These are phyloP conservation scores for Delichon dasypus DNA, from an alignment of 2,797 vertebrate species.

Conservation along the genomic window DNA sequence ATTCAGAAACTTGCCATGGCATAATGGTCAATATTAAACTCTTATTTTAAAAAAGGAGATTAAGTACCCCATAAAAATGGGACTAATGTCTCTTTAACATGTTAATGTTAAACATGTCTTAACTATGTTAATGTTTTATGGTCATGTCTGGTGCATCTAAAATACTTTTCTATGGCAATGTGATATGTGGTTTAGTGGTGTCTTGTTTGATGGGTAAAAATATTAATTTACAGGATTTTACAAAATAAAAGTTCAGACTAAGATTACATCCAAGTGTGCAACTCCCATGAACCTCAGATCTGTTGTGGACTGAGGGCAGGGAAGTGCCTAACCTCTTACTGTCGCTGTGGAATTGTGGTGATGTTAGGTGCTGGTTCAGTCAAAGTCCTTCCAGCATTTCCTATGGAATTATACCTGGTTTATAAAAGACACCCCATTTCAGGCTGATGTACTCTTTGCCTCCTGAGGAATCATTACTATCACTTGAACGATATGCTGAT, in stretches of 20 bases:
- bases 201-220: not conserved
- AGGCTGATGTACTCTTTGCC: conserved; percentile 6
- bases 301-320: not conserved
- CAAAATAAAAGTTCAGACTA: not conserved
- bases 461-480: conserved; percentile 43
- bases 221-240: not conserved
- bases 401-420: not conserved
- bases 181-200: not conserved
- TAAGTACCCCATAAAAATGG: not conserved
- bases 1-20: not conserved
- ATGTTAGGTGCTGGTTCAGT: not conserved
- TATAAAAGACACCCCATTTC: not conserved
- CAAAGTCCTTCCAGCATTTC: not conserved
- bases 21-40: not conserved
- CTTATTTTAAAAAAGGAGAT: not conserved
- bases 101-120: too few species aligned
- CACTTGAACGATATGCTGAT: conserved; percentile 54
- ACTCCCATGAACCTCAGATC: not conserved
- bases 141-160: not conserved
- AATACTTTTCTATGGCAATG: not conserved
- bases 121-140: not conserved
- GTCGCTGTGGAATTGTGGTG: not conserved
- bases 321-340: not conserved
- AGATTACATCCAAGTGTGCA: not conserved
- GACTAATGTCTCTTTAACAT: not conserved